phyloP scores from a whole-genome alignment of 2,113 vertebrate species.

The Galemys pyrenaicus region DNA sequence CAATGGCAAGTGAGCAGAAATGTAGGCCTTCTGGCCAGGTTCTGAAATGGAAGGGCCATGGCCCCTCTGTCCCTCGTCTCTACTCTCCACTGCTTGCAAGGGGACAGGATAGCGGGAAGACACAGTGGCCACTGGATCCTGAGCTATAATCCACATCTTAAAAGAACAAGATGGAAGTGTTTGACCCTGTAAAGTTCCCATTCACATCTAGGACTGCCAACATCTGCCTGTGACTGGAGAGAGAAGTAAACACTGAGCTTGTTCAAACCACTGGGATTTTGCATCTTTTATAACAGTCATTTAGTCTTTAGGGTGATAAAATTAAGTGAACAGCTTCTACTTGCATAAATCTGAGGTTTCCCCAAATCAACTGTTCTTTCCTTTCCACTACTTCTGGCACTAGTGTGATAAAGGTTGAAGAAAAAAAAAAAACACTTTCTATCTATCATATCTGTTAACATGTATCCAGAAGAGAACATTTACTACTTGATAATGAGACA shows the following conservation, averaged over 20 bases:
- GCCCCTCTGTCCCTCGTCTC: neutral
- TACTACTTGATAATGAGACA: neutral
- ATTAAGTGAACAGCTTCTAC: neutral
- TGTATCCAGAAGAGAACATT: constrained; percentile 3
- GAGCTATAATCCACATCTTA: neutral
- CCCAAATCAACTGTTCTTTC: neutral
- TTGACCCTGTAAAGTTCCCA: neutral
- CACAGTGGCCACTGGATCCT: neutral
- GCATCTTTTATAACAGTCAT: neutral
- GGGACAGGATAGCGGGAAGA: neutral
- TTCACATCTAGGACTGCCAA: neutral
- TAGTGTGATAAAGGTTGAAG: neutral
- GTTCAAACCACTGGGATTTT: neutral
- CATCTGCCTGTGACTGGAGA: neutral
- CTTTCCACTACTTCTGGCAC: neutral
- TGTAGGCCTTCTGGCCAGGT: neutral
- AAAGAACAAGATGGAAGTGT: neutral
- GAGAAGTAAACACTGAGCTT: neutral
- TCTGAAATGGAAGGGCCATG: neutral
- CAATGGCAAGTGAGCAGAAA: neutral
- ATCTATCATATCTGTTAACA: neutral
- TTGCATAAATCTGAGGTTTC: neutral
- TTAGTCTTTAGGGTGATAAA: neutral
- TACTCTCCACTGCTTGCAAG: neutral
- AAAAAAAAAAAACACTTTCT: neutral